phyloP scores from a whole-genome alignment of 2,888 invertebrate genomes.

The Eupithecia tripunctaria region DNA sequence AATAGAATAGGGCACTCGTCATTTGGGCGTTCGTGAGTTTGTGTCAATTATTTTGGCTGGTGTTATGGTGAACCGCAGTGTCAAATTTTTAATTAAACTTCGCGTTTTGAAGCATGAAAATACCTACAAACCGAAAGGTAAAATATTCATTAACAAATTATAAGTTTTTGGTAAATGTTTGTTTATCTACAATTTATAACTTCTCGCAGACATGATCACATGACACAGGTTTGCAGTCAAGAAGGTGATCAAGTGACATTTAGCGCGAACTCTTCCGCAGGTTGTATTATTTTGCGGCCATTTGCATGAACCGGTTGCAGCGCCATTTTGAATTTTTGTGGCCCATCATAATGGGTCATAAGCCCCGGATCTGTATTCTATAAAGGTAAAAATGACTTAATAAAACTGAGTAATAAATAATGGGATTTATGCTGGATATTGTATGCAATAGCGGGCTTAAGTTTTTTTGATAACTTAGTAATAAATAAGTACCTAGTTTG shows the following conservation, averaged over 20 bases:
- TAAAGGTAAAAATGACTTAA: conserved; percentile 5
- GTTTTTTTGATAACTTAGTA: no score
- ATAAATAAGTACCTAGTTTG: no score
- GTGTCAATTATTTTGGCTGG: conserved; percentile 27
- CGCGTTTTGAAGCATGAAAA: conserved; percentile 9
- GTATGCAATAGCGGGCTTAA: no score
- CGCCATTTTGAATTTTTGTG: conserved; percentile 54
- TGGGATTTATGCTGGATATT: not conserved
- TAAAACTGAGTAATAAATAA: not conserved
- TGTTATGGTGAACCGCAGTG: conserved; percentile 19
- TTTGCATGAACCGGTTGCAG: conserved; percentile 67
- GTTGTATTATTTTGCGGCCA: conserved; percentile 52
- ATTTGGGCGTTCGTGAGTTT: conserved; percentile 21
- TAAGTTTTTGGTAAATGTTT: not conserved
- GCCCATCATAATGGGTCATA: conserved; percentile 41
- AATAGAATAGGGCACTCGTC: conserved; percentile 36
- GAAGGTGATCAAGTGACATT: conserved; percentile 82
- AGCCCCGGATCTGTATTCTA: conserved; percentile 27
- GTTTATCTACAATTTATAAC: not conserved
- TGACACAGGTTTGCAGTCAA: conserved; percentile 40
- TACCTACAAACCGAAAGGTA: not conserved
- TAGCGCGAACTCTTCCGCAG: conserved; percentile 64
- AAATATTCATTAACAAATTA: conserved; percentile 2
- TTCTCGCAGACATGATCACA: not conserved
- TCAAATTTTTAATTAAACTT: conserved; percentile 22